Conservation (phyloP, 2,113 vertebrate species). For the Phyllopteryx taeniolatus region DNA sequence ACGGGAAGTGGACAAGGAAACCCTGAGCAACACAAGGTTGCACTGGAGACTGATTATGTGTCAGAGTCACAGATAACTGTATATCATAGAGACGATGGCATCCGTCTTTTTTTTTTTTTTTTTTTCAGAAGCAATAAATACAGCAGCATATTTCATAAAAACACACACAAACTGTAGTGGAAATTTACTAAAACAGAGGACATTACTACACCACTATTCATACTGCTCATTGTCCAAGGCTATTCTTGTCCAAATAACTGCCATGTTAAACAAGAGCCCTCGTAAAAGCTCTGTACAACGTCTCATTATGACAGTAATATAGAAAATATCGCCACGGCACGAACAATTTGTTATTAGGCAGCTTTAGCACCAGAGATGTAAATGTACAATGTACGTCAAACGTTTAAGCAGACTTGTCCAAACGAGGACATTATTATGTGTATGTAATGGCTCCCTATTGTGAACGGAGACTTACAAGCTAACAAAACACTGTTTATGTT, state of each 20-base stretch:
- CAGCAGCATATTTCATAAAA: not conserved
- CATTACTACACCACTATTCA: not conserved
- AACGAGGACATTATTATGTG: not conserved
- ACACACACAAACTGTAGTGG: not conserved
- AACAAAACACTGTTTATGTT: not conserved
- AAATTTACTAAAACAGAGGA: not conserved
- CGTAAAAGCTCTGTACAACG: not conserved
- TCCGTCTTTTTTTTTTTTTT: not conserved
- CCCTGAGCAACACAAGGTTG: conserved; percentile 7
- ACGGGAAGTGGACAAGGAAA: conserved; percentile 31
- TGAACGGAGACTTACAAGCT: not conserved
- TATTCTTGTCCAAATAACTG: not conserved
- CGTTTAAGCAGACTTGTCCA: not conserved
- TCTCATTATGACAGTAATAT: too few species aligned
- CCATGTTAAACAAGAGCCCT: not conserved
- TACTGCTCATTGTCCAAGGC: not conserved
- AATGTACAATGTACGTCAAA: not conserved
- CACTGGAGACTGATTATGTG: conserved; percentile 23
- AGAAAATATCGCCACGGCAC: not conserved
- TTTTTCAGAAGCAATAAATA: not conserved
- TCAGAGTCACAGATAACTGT: conserved; percentile 12
- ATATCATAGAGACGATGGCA: not conserved
- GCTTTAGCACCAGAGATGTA: not conserved
- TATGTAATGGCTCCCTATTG: not conserved
- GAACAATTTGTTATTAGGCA: not conserved